Base-by-base conservation (phyloP, 2,888 invertebrate genomes). In the Oscheius sp. region DNA sequence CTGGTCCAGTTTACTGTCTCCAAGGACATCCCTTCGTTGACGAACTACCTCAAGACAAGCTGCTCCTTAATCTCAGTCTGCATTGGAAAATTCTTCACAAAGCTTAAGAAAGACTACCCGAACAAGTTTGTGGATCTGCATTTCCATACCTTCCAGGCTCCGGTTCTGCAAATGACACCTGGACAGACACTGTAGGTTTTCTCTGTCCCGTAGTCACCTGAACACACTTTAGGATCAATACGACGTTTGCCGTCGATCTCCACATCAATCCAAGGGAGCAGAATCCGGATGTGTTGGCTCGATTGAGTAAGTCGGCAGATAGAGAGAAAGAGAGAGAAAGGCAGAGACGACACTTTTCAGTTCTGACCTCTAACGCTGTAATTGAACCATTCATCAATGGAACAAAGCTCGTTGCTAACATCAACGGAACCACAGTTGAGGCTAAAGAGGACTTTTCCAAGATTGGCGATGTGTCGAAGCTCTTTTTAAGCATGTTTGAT, bases 71-170 rank as follows among this genome's bases (percentile, higher is more conserved):
- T 79, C 3, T 77, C 81, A 13, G 33, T 85, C 35, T 87, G 87
- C 65, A 77, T 87, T 35, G 86, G 86, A 33, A 75, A 65, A 13
- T 86, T 87, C 71, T 86, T 87, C 76, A 76, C 78, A 10, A 74
- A 76, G 58, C 79, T 87, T 10, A 58, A 73, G 37, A 65, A 75
- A 2, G 60, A 76, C 1, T 84, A 84, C 71, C 85, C 87, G 1
- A 76, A 85, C 35, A 59, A 76, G 5, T 81, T 84, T 63, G 75
- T 86, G 11, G 85, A 87, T 63, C 70, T 87, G 21, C 70, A 73
- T 53, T 87, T 87, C 76, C 80, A 83, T 57, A 82, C 84, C 32
- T 76, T 78, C 66, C 33, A 65, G 13, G 59, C 63, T 13, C 72
- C 76, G 4, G 35, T 53, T 42, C 53, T 70, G 29, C 35, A n/a